These are phyloP conservation scores for Carcina quercana DNA, from an alignment of 2,888 invertebrate genomes.

Conservation along the genomic window DNA sequence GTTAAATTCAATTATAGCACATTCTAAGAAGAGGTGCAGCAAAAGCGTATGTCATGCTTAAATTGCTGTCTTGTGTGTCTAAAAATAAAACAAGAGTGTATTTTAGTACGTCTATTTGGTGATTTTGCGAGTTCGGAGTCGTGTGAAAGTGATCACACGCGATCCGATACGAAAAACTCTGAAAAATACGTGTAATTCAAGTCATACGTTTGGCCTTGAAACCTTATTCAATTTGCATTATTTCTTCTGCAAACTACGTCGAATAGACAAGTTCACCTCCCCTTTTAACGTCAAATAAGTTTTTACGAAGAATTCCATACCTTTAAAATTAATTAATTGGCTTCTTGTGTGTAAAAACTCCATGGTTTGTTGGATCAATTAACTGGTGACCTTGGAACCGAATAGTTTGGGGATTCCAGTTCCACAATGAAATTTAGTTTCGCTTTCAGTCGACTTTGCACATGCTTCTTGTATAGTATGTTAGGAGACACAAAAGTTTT, in stretches of 20 bases:
- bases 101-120: conserved; percentile 63
- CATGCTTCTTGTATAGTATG: too few species aligned
- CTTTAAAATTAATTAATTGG: not conserved
- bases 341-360: not conserved
- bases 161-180: conserved; percentile 26
- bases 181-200: not conserved
- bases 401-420: too few species aligned
- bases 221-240: conserved; percentile 3
- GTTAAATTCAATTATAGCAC: conserved; percentile 41
- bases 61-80: conserved; percentile 42
- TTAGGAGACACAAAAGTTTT: too few species aligned
- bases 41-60: conserved; percentile 44
- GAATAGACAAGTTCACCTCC: too few species aligned
- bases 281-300: too few species aligned
- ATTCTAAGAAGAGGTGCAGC: conserved; percentile 23
- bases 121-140: conserved; percentile 55
- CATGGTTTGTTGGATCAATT: conserved; percentile 2
- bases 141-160: conserved; percentile 56
- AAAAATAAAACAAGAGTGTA: conserved; percentile 60
- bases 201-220: conserved; percentile 41
- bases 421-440: too few species aligned
- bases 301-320: too few species aligned
- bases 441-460: too few species aligned
- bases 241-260: too few species aligned
- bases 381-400: conserved; percentile 5